Base-by-base conservation (phyloP, 2,888 invertebrate genomes). In the Macrophya alboannulata region DNA sequence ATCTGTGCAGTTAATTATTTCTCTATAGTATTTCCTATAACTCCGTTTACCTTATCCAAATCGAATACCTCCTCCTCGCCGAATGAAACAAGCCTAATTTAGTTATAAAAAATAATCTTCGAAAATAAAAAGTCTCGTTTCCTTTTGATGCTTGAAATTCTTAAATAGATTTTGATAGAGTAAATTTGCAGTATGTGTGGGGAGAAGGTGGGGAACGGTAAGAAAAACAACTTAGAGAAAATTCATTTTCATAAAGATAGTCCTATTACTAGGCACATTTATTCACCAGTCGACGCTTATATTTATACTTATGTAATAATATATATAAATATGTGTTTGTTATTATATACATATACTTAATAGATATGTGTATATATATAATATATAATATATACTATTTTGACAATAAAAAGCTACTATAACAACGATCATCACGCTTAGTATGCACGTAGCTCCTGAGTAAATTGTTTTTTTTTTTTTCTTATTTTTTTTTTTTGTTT, bases 211-310 rank as follows among this genome's bases (percentile, higher is more conserved):
- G 9, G 55, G 17, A n/a, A n/a, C n/a, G 55, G 55, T n/a, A 15
- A 25, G 12, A 25, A 25, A 62, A 62, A 48, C 4, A 25, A 25
- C 25, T 25, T 25, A 4, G 2, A 62, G 0, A 62, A 3, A 43
- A n/a, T 37, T 51, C 51, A 77, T 77, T 79, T 48, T 76, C 77
- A 25, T 85, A 85, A 85, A 85, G 79, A 85, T 85, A 62, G 79
- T 82, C 85, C 88, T 90, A 90, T 91, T 91, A 89, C 90, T 90
- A 89, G 90, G 89, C 90, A 91, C 90, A 90, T 91, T 91, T 90
- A 90, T 91, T 90, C 89, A 89, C 90, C 91, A 90, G 90, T 90
- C 89, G 89, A 90, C 86, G 89, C 89, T 90, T 68, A 65, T 65
- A 51, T 90, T 89, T 89, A 89, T 90, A 89, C 12, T 91, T 90